Conservation (phyloP, 2,888 invertebrate species). For the Eustalomyia histrio region DNA sequence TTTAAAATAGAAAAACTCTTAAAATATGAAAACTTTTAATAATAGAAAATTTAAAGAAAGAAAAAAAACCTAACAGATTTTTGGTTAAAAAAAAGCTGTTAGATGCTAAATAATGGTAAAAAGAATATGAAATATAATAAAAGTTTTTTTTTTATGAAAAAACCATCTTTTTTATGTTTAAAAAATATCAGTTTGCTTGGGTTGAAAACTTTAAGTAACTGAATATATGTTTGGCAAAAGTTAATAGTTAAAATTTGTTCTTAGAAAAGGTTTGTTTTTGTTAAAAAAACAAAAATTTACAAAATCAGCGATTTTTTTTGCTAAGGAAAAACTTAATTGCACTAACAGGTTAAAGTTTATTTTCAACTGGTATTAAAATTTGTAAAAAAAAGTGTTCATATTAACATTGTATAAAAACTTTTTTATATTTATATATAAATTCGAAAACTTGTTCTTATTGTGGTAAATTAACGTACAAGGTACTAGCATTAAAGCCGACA, state of each 20-base stretch:
- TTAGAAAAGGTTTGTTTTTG: neutral
- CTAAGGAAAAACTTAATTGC: too few species aligned
- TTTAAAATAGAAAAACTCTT: slow-evolving; percentile 3
- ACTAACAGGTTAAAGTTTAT: too few species aligned
- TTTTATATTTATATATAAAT: too few species aligned
- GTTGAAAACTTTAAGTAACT: neutral
- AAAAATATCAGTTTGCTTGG: neutral
- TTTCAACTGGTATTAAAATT: too few species aligned
- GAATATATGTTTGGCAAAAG: neutral
- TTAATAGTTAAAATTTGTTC: neutral
- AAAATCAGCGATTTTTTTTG: too few species aligned
- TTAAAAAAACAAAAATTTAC: neutral
- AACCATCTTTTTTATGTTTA: neutral
- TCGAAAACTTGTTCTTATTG: too few species aligned
- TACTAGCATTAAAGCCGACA: too few species aligned
- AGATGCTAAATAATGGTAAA: neutral
- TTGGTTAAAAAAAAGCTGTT: neutral
- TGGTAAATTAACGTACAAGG: too few species aligned
- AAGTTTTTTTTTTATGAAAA: neutral
- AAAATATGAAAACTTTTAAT: neutral
- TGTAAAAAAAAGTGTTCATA: too few species aligned
- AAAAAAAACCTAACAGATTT: neutral
- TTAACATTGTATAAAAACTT: too few species aligned
- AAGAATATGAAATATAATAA: neutral
- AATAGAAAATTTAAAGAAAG: neutral